Evolutionary conservation across 2,797 vertebrate genomes (phyloP).

Genomic region (Hylomyscus alleni): DNA sequence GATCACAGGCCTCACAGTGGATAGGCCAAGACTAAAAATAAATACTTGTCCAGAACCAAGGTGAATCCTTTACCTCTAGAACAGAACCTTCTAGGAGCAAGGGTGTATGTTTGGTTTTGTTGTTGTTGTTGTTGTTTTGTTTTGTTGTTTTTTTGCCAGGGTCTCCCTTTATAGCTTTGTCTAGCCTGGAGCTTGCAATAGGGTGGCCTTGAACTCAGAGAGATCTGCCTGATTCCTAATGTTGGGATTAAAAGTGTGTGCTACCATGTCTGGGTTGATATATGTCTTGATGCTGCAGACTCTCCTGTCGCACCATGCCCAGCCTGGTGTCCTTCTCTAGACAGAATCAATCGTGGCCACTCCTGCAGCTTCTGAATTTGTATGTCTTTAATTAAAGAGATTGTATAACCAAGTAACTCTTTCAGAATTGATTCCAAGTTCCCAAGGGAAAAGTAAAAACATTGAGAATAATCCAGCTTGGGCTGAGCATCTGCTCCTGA

Average conservation of each 20-base stretch:
- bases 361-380: conserved; percentile 47
- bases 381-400: conserved; percentile 54
- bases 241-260: neutral
- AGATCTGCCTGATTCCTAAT: neutral
- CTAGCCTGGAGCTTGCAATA: neutral
- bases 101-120: neutral
- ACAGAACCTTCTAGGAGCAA: neutral
- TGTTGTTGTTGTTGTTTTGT: neutral
- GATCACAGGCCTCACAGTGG: neutral
- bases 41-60: neutral
- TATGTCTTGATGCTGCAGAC: neutral
- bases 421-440: conserved; percentile 60
- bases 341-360: conserved; percentile 34
- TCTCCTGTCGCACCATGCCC: neutral
- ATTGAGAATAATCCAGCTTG: neutral
- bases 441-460: neutral
- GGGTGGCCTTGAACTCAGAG: neutral
- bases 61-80: neutral
- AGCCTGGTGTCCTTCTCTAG: neutral
- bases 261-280: neutral
- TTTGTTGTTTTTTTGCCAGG: neutral
- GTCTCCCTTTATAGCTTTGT: neutral
- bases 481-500: neutral
- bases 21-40: neutral
- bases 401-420: conserved; percentile 25